Base-by-base conservation (phyloP, 2,113 vertebrate species). In the Zosterops lateralis region DNA sequence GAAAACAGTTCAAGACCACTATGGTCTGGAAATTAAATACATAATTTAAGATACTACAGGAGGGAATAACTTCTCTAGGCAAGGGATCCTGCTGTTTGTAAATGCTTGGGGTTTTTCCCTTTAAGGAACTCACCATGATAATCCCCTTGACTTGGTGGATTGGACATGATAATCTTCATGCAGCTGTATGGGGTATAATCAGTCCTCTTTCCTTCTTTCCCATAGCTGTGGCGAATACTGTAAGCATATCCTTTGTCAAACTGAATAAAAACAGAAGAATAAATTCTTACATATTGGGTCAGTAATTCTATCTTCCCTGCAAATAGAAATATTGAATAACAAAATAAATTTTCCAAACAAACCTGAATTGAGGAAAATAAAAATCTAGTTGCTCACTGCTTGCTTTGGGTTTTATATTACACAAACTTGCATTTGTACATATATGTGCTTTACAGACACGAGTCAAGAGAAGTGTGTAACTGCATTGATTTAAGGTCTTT, bases 171-270 rank as follows among this genome's bases (percentile, higher is more conserved):
- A 97, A 99, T 99, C 98, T 99, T 99, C 98, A 99, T 98, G 97
- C 99, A 99, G 95, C 99, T 99, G 97, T 98, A 99, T 61, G 99
- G 99, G 24, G 99, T 99, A 96, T 99, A 99, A 97, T 99, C 99
- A 22, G 98, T 98, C 84, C 99, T 98, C 96, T 97, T 99, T 95
- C 99, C 99, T 98, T 99, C 99, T 93, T 99, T 99, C 77, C 99
- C 99, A 75, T 98, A 99, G 97, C 34, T 99, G 97, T 99, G 99
- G 50, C 99, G 99, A 94, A 99, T 98, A 95, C 98, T 98, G 95
- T 99, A 99, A 92, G 99, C 98, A 79, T 99, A 99, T 47, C 98
- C 98, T 98, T 99, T 99, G 97, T 99, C 99, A 98, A 99, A 99
- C 99, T 99, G 81, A 90, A 93, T 15, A 87, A 84, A 87, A 89